Conservation (phyloP, 2,888 invertebrate genomes). For the Eudemis profundana region DNA sequence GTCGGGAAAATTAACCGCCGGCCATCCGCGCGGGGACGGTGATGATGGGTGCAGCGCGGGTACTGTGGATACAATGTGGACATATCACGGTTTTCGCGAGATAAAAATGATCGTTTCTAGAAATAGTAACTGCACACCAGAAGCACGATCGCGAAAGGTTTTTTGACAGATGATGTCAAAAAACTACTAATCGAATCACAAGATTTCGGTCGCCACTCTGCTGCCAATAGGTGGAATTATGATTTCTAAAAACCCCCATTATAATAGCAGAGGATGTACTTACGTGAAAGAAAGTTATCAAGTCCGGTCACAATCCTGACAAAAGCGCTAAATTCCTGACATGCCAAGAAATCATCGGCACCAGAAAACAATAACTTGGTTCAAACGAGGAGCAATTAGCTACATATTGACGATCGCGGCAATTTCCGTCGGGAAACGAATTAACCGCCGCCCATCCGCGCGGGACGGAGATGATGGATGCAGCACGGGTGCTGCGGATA, state of each 20-base stretch:
- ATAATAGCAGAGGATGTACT: no score
- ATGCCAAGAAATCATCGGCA: neutral
- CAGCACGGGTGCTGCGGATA: slow-evolving; percentile 8
- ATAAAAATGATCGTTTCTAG: no score
- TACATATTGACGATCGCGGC: slow-evolving; percentile 30
- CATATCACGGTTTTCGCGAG: neutral
- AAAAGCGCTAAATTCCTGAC: no score
- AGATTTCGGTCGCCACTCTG: no score
- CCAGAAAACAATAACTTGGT: neutral
- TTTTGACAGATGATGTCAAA: no score
- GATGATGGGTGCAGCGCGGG: slow-evolving; percentile 55
- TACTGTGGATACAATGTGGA: slow-evolving; percentile 2
- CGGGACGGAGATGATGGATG: slow-evolving; percentile 57
- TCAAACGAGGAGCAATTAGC: slow-evolving; percentile 1
- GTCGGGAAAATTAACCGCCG: slow-evolving; percentile 47
- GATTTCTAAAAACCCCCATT: no score
- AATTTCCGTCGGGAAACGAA: slow-evolving; percentile 47
- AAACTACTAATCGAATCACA: no score
- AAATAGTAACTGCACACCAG: no score
- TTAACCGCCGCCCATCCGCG: slow-evolving; percentile 46
- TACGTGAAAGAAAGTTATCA: no score
- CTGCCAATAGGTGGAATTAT: no score
- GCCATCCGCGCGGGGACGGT: slow-evolving; percentile 45
- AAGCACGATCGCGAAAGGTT: no score
- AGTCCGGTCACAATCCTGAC: no score